Evolutionary conservation across 2,113 vertebrate species (phyloP), one percentile per base, ranked within the genome.

Genomic region (Alaudala cheleensis): DNA sequence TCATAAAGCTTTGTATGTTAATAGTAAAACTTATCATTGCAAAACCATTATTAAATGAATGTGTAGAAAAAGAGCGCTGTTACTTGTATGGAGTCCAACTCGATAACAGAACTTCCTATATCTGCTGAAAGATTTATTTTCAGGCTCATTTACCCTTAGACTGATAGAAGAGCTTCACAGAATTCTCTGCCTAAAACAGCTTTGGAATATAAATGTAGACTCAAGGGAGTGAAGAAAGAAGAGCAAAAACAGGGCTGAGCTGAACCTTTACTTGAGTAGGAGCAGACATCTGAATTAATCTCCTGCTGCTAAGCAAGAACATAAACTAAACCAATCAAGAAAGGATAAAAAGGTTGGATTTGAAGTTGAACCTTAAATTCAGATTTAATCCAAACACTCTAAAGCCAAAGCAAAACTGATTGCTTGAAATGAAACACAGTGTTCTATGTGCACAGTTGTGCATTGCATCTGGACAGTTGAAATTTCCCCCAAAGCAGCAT

Each of bases 71-170:
- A 91, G 25, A 88, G 14, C 25, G 34, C 67, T 77, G 22, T 51
- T 81, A 93, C 88, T 95, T 95, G 40, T 78, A 88, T 74, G 49
- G 79, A 95, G 81, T 87, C 81, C 61, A 93, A 76, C 26, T 51
- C 5, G 67, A 34, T 81, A 87, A 91, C 74, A 89, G 66, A 94
- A 56, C 51, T 90, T 93, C 76, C 77, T 91, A 53, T 93, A 91
- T 83, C 70, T 95, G 57, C 82, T 91, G 83, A 91, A 93, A 95
- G 61, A 97, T 95, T 95, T 96, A 61, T 97, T 97, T 97, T 97
- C 94, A 97, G 96, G 86, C 91, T 95, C 97, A 97, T 97, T 98
- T 97, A 94, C 81, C 50, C 76, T 70, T 93, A 91, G 83, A 95
- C 69, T 61, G 95, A 95, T 72, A 96, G 91, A 95, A 93, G 61